Evolutionary conservation across 2,888 invertebrate species (phyloP), one percentile per base, ranked within the genome.

Genomic region (Ischnura elegans): DNA sequence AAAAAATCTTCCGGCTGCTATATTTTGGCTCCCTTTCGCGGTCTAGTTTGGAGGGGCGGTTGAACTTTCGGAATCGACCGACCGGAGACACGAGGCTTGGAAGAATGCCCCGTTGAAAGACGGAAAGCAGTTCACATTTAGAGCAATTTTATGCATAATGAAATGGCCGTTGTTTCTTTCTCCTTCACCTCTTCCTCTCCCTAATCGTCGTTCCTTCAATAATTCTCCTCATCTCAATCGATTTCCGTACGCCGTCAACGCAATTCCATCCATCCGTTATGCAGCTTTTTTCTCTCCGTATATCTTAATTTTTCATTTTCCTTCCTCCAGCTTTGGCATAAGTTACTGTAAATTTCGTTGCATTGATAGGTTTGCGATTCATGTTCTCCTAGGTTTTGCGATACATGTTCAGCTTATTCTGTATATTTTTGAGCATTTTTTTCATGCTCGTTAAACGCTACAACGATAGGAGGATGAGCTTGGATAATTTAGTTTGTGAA

Each of bases 141-240:
- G 29, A 76, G 76, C 76, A 36, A 36, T 36, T 51, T 76, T 76
- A 76, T 76, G 76, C 76, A 76, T 76, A 76, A 76, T 76, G 29
- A 10, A 76, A 76, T 76, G 76, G 76, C 76, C 76, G 76, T 21
- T 36, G 76, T 76, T 76, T 76, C 76, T 36, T 76, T 10, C 36
- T 2, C 13, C n/a, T n/a, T n/a, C n/a, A n/a, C 76, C 76, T 13
- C 13, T 13, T 36, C 76, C 16, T 29, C 36, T 10, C 4, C 76
- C 36, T 36, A 21, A 10, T 36, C 76, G 2, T 10, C 29, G 16
- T 3, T 36, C 76, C 29, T 36, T 36, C 36, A n/a, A n/a, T n/a
- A n/a, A n/a, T n/a, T n/a, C n/a, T n/a, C 76, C 76, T 61, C 61
- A 36, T 76, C 10, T 36, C 76, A 36, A 29, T 1, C 76, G n/a